phyloP scores from a whole-genome alignment of 2,797 vertebrate genomes.

The Borostomias antarcticus region DNA sequence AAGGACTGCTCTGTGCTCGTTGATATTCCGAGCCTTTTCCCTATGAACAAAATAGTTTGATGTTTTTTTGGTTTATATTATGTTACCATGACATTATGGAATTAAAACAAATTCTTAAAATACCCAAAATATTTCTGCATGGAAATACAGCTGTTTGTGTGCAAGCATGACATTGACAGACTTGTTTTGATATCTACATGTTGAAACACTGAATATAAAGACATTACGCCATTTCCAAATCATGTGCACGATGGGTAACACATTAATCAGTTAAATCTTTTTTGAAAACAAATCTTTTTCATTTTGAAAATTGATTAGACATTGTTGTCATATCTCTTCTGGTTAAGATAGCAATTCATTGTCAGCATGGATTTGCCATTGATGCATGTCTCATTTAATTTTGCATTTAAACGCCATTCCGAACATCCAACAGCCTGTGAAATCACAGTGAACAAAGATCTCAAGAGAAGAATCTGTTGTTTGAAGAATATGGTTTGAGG shows the following conservation, averaged over 20 bases:
- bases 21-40: slow-evolving; percentile 54
- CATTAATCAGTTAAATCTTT: slow-evolving; percentile 16
- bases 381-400: slow-evolving; percentile 43
- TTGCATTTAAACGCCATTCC: slow-evolving; percentile 47
- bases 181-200: not conserved
- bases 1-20: slow-evolving; percentile 53
- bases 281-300: slow-evolving; percentile 34
- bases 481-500: slow-evolving; percentile 24
- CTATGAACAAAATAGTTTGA: slow-evolving; percentile 51
- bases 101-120: no score
- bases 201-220: slow-evolving; percentile 20
- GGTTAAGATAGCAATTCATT: slow-evolving; percentile 39
- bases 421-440: slow-evolving; percentile 44
- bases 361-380: slow-evolving; percentile 38
- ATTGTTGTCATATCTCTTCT: slow-evolving; percentile 7
- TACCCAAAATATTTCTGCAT: no score
- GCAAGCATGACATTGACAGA: not conserved
- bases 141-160: slow-evolving; percentile 25
- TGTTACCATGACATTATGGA: no score
- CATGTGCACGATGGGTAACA: slow-evolving; percentile 15
- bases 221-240: slow-evolving; percentile 8
- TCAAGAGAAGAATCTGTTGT: slow-evolving; percentile 27
- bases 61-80: slow-evolving; percentile 56
- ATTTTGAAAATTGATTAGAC: slow-evolving; percentile 39
- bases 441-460: slow-evolving; percentile 43